Percentiles rank a stretch among this genome's conserved stretches.
Conservation (phyloP, 2,888 invertebrate genomes). For the Apodemia zela region DNA sequence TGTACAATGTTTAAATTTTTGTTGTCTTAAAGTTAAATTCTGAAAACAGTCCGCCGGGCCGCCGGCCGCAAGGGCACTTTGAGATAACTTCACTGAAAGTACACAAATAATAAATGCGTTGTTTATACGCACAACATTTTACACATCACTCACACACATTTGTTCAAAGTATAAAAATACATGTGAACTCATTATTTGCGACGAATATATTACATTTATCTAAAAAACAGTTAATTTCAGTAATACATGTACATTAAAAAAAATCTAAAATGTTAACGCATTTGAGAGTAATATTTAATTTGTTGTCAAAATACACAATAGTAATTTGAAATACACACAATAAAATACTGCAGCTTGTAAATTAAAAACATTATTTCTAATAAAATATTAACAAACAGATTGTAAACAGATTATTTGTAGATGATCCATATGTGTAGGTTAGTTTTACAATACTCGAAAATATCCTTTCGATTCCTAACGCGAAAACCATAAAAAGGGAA, state of each 20-base stretch:
- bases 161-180: conserved; percentile 28
- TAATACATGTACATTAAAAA: not conserved
- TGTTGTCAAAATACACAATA: no score
- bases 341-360: no score
- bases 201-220: conserved; percentile 24
- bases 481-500: no score
- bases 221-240: not conserved
- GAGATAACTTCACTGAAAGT: conserved; percentile 58
- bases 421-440: no score
- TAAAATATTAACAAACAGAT: no score
- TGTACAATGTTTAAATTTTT: conserved; percentile 72
- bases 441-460: no score
- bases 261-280: not conserved
- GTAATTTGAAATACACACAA: no score
- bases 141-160: conserved; percentile 42
- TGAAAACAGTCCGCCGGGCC: conserved; percentile 70
- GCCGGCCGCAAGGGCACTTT: conserved; percentile 75
- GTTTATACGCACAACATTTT: conserved; percentile 40
- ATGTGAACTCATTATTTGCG: conserved; percentile 28
- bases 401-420: no score
- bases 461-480: no score
- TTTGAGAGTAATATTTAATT: no score
- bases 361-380: no score
- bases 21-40: conserved; percentile 60
- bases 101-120: conserved; percentile 37